phyloP scores from a whole-genome alignment of 2,888 invertebrate species.

The Physocephala rufipes region DNA sequence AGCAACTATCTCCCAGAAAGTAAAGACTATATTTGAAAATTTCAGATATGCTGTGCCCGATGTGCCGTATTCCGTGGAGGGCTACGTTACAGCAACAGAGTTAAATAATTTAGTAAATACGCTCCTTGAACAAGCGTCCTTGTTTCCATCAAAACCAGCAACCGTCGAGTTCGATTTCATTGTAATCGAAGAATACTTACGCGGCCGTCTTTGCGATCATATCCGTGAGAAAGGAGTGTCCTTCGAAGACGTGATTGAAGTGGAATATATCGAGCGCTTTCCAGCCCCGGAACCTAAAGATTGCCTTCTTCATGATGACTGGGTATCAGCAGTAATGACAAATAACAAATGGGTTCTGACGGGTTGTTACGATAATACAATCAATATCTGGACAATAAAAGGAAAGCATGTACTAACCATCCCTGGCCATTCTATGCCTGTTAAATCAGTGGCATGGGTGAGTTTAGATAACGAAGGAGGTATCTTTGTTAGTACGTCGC shows the following conservation, averaged over 20 bases:
- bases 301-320: constrained; percentile 94
- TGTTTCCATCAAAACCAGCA: constrained; percentile 38
- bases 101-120: constrained; percentile 84
- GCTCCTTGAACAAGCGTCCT: constrained; percentile 67
- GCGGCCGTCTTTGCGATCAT: constrained; percentile 73
- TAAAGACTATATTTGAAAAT: not conserved
- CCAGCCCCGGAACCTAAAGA: constrained; percentile 93
- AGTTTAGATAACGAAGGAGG: constrained; percentile 73
- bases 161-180: constrained; percentile 85
- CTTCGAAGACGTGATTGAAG: constrained; percentile 83
- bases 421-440: constrained; percentile 85
- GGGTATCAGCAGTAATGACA: constrained; percentile 90
- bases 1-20: not conserved
- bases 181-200: constrained; percentile 82
- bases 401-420: constrained; percentile 86
- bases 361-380: constrained; percentile 92
- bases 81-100: constrained; percentile 73
- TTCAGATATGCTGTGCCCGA: constrained; percentile 87
- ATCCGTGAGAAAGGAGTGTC: constrained; percentile 79
- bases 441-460: constrained; percentile 91
- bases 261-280: constrained; percentile 91
- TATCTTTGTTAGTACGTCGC: constrained; percentile 83
- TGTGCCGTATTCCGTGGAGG: constrained; percentile 83
- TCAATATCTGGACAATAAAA: constrained; percentile 88
- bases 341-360: constrained; percentile 82